Base-by-base conservation (phyloP, 1,140 invertebrate species). In the Zaprionus camerounensis region DNA sequence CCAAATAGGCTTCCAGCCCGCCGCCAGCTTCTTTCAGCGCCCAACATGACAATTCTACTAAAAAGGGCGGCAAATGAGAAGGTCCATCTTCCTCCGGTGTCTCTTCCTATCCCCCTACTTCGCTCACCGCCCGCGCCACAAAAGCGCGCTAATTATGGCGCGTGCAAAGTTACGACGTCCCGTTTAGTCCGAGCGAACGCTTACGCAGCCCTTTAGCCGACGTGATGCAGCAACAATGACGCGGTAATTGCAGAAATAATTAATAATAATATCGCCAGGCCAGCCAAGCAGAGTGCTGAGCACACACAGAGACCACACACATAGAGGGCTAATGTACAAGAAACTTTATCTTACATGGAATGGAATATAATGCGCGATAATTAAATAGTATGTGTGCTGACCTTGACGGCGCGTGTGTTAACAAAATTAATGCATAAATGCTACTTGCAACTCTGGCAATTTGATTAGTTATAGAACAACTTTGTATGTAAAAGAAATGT, bases 211-310 rank as follows among this genome's bases (percentile, higher is more conserved):
- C 41, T 76, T 88, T 81, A 68, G 69, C 55, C 81, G 69, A 79
- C 85, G 72, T 88, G 85, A 88, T 90, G 81, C 81, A 90, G 85
- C 79, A 90, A 90, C 86, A 90, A 90, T 91, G 81, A 72, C 64
- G 80, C 85, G 68, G 85, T 90, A 91, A 90, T 90, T 91, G 85
- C 82, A 75, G 77, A 90, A 86, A 90, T 90, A 90, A 90, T 90
- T 90, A 90, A 90, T 90, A 90, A 90, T 78, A 78, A 81, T 78
- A 49, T 61, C 11, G 46, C 46, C 41, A 46, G 41, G n/a, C 41
- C 41, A 46, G 41, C 17, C 41, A 46, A 46, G 41, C 41, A 46
- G 41, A 46, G 41, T 46, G 41, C 41, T 17, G 31, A 34, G 31
- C 41, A 46, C 41, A 46, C 41, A 46, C 41, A 34, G 2, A 34